Conservation (phyloP, 2,113 vertebrate genomes). For the Silurus glanis region DNA sequence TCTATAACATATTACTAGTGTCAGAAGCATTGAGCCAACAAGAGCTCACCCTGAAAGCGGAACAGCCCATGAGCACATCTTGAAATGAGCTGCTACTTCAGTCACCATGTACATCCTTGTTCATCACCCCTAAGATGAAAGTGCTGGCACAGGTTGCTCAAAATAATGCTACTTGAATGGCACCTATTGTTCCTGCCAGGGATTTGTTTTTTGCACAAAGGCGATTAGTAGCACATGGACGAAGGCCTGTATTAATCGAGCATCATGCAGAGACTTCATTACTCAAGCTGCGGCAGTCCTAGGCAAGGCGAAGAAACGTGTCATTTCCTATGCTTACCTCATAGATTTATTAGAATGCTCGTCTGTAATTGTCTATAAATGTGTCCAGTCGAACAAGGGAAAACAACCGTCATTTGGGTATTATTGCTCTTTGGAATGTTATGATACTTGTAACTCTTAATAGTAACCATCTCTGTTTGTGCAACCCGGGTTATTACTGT, state of each 20-base stretch:
- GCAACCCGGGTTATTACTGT: constrained; percentile 38
- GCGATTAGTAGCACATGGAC: constrained; percentile 68
- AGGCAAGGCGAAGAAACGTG: constrained; percentile 30
- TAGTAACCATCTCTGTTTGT: constrained; percentile 46
- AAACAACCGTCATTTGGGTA: constrained; percentile 42
- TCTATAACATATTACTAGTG: constrained; percentile 59
- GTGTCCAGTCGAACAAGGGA: constrained; percentile 32
- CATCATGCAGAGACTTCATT: constrained; percentile 61
- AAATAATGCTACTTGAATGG: constrained; percentile 55
- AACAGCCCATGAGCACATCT: constrained; percentile 58
- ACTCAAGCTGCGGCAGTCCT: constrained; percentile 51
- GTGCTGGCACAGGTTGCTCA: constrained; percentile 31
- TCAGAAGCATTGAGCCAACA: constrained; percentile 53
- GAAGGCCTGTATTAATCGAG: constrained; percentile 48
- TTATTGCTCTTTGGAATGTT: constrained; percentile 37
- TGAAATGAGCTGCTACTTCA: constrained; percentile 61
- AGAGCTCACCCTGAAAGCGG: constrained; percentile 53
- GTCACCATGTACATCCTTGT: constrained; percentile 50
- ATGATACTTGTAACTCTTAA: constrained; percentile 42
- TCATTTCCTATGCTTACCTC: constrained; percentile 52
- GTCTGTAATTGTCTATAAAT: constrained; percentile 49
- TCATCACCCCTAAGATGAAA: constrained; percentile 60
- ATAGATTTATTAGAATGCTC: constrained; percentile 35
- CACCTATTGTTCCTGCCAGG: constrained; percentile 59
- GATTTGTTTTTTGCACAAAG: constrained; percentile 7